phyloP scores from a whole-genome alignment of 1,140 invertebrate species.

The Caenorhabditis remanei region DNA sequence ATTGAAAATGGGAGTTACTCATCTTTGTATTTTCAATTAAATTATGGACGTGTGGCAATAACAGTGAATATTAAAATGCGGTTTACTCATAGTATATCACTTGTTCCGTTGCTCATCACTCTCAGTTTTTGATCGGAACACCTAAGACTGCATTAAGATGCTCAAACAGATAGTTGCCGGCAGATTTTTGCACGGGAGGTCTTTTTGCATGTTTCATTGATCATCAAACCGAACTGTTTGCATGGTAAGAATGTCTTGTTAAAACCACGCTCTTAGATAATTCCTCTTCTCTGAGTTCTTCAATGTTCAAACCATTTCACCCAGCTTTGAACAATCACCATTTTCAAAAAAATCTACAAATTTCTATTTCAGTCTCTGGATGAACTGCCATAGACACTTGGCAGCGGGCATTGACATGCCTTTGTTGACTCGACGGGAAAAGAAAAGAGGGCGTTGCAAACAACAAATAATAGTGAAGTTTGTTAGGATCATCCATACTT shows the following conservation, averaged over 20 bases:
- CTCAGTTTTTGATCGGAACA: conserved; percentile 10
- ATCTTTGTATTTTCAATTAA: too few species aligned
- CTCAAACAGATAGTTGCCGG: not conserved
- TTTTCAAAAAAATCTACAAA: not conserved
- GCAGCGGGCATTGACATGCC: conserved; percentile 30
- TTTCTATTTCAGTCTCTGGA: conserved; percentile 51
- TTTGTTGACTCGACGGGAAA: conserved; percentile 28
- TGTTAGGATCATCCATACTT: conserved; percentile 49
- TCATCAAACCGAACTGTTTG: not conserved
- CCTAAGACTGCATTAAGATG: not conserved
- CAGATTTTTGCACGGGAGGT: not conserved
- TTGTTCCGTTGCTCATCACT: not conserved
- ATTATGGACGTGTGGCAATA: too few species aligned
- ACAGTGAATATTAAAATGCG: too few species aligned
- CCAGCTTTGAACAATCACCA: conserved; percentile 12
- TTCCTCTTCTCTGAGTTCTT: not conserved
- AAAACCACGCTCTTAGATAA: not conserved
- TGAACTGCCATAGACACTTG: conserved; percentile 55
- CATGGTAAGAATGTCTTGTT: not conserved
- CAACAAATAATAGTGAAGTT: conserved; percentile 56
- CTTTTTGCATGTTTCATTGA: conserved; percentile 21
- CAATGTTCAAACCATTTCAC: not conserved
- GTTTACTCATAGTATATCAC: not conserved
- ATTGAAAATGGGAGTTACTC: too few species aligned
- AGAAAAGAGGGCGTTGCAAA: conserved; percentile 30